Percentiles rank a stretch among this genome's conserved stretches.
These are phyloP conservation scores for Boloria selene DNA, from an alignment of 2,888 invertebrate genomes.

Conservation along the genomic window DNA sequence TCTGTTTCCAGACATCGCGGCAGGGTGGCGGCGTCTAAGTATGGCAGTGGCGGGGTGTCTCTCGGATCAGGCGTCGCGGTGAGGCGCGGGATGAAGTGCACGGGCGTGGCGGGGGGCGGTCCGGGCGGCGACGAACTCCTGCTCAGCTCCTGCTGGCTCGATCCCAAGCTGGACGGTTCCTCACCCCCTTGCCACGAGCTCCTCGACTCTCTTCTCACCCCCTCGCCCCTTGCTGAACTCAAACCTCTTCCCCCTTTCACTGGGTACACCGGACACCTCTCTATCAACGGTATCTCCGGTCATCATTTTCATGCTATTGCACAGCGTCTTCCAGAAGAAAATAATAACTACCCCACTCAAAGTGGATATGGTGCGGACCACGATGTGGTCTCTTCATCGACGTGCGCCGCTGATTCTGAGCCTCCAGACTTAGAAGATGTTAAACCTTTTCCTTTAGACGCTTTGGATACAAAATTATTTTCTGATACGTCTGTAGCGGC, in stretches of 20 bases:
- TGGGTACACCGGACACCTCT: conserved; percentile 91
- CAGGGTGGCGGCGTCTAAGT: conserved; percentile 81
- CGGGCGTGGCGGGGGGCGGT: conserved; percentile 61
- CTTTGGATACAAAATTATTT: conserved; percentile 75
- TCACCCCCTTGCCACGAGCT: conserved; percentile 84
- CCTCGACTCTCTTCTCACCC: conserved; percentile 86
- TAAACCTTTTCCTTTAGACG: conserved; percentile 82
- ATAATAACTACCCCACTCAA: conserved; percentile 85
- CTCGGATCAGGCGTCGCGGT: conserved; percentile 68
- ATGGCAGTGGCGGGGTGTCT: conserved; percentile 76
- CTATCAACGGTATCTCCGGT: conserved; percentile 93
- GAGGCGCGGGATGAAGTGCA: conserved; percentile 84
- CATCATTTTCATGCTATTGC: conserved; percentile 94
- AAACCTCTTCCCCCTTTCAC: conserved; percentile 93
- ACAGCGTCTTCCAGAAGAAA: conserved; percentile 88
- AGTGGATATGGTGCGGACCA: conserved; percentile 85
- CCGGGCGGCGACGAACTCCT: conserved; percentile 87
- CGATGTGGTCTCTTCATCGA: conserved; percentile 88
- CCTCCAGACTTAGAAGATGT: conserved; percentile 84
- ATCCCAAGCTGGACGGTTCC: conserved; percentile 80
- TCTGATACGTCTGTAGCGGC: conserved; percentile 78
- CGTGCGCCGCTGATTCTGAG: conserved; percentile 85
- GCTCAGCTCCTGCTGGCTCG: conserved; percentile 88
- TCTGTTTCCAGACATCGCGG: conserved; percentile 68
- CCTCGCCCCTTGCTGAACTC: conserved; percentile 89